phyloP scores from a whole-genome alignment of 2,888 invertebrate species.

The Spatulosminthurus flaviceps region DNA sequence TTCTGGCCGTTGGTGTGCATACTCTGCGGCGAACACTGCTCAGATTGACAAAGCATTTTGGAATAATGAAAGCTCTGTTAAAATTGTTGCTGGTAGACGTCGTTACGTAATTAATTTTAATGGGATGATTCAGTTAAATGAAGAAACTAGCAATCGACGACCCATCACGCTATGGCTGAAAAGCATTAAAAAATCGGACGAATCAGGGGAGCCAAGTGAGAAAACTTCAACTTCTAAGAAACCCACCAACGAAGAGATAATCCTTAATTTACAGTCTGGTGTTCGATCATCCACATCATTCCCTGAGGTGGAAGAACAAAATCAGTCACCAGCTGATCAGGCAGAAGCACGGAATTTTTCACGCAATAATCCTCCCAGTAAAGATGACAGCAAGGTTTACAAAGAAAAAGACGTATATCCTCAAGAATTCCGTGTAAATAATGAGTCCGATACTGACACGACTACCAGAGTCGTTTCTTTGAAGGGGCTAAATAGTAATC shows the following conservation, averaged over 20 bases:
- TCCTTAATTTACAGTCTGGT: background rate
- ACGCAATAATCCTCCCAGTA: constrained; percentile 1
- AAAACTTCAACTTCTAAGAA: background rate
- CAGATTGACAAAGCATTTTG: constrained; percentile 81
- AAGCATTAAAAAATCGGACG: constrained; percentile 35
- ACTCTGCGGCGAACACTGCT: constrained; percentile 77
- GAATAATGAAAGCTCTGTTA: constrained; percentile 75
- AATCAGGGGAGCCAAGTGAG: background rate
- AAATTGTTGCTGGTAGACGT: constrained; percentile 78
- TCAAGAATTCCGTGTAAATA: background rate
- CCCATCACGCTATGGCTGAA: constrained; percentile 76
- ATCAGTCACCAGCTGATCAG: background rate
- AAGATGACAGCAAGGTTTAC: constrained; percentile 21
- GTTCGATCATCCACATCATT: background rate
- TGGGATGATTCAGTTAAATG: constrained; percentile 77
- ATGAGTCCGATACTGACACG: background rate
- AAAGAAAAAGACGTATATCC: constrained; percentile 15
- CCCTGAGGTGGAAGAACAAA: constrained; percentile 26
- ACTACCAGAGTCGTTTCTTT: constrained; percentile 61
- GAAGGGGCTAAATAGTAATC: constrained; percentile 66
- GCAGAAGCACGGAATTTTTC: background rate
- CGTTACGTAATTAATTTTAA: constrained; percentile 81
- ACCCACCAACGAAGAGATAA: constrained; percentile 3
- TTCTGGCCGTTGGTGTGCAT: constrained; percentile 82
- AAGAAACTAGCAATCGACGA: constrained; percentile 82